Conservation (phyloP, 2,113 vertebrate species). For the Peromyscus polionotus region DNA sequence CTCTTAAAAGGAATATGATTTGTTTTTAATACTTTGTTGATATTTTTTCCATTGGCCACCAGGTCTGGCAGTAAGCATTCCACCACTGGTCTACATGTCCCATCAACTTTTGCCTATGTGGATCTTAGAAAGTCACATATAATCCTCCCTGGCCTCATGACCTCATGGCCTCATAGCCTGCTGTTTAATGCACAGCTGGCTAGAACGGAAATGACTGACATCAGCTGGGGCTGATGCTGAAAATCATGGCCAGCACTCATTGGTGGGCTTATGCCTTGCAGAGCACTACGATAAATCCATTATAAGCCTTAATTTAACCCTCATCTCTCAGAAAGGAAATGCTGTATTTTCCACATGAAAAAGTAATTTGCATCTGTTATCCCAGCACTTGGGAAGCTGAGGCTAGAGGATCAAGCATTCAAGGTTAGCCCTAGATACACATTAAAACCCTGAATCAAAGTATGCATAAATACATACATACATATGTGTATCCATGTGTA, state of each 20-base stretch:
- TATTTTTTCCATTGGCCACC: background rate
- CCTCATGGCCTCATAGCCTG: background rate
- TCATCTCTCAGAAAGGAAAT: conserved; percentile 6
- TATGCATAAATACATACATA: too few species aligned
- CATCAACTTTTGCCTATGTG: background rate
- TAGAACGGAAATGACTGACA: background rate
- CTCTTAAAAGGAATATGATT: background rate
- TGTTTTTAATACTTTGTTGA: background rate
- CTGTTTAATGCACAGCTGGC: background rate
- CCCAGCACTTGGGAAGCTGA: background rate
- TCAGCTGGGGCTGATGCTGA: background rate
- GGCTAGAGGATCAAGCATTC: background rate
- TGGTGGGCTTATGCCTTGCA: background rate
- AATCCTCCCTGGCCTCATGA: background rate
- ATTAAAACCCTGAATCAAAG: background rate
- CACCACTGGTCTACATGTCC: background rate
- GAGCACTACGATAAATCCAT: background rate
- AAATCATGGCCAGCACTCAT: background rate
- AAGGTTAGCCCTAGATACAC: background rate
- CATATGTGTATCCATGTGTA: background rate
- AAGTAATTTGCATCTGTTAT: background rate
- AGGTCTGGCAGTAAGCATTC: background rate
- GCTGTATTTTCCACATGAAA: background rate
- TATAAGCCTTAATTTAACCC: background rate
- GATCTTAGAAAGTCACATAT: background rate